Percentiles rank a stretch among this genome's conserved stretches.
phyloP scores from a whole-genome alignment of 1,140 invertebrate genomes.

The Drosophila takahashii region DNA sequence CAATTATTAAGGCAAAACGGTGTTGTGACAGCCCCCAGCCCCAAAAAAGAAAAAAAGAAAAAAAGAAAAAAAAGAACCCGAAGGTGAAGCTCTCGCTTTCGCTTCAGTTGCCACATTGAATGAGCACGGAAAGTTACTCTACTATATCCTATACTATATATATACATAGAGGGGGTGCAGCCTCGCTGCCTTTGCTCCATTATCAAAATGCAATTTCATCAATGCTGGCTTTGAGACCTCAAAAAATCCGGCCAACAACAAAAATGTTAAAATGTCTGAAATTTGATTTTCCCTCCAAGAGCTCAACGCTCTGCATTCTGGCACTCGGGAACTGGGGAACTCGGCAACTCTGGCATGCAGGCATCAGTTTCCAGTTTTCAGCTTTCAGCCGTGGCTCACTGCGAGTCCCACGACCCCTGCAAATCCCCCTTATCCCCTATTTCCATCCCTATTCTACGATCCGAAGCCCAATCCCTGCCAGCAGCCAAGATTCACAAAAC shows the following conservation, averaged over 20 bases:
- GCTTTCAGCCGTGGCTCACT: conserved; percentile 31
- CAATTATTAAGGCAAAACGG: conserved; percentile 52
- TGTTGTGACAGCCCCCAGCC: conserved; percentile 34
- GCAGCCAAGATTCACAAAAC: conserved; percentile 41
- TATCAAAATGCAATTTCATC: conserved; percentile 74
- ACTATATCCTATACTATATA: background rate
- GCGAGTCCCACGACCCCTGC: conserved; percentile 17
- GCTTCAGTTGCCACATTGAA: conserved; percentile 61
- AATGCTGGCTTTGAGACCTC: conserved; percentile 62
- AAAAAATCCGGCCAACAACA: conserved; percentile 57
- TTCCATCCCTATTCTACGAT: background rate
- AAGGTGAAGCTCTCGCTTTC: conserved; percentile 53
- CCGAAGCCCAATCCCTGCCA: conserved; percentile 22
- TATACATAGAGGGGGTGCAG: conserved; percentile 2
- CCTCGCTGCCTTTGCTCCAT: conserved; percentile 40
- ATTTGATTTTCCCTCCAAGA: conserved; percentile 70
- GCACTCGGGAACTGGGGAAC: conserved; percentile 3
- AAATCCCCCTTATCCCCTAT: background rate
- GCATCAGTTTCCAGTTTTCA: conserved; percentile 14
- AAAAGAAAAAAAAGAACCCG: conserved; percentile 25
- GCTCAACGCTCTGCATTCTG: conserved; percentile 27
- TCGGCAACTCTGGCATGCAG: conserved; percentile 33
- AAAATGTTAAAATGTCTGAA: conserved; percentile 61
- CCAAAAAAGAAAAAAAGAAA: background rate
- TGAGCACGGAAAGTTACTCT: conserved; percentile 43